Base-by-base conservation (phyloP, 2,888 invertebrate species). In the Leptura quadrifasciata region DNA sequence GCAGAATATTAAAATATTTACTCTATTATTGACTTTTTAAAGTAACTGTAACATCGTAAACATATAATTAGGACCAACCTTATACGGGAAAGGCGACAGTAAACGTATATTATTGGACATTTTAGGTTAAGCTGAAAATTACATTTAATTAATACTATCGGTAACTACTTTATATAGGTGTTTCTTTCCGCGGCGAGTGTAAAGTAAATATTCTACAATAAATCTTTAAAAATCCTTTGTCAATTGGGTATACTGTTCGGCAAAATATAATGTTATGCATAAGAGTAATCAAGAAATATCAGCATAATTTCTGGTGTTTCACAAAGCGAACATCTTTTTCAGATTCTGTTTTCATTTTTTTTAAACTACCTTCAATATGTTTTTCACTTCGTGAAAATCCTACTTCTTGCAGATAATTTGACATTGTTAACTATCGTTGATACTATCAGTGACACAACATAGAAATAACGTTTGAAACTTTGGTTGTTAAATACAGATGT, bases 21-120 rank as follows among this genome's bases (percentile, higher is more conserved):
- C n/a, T n/a, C 47, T n/a, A 47, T 47, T 47, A 47, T 47, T 47
- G 47, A 47, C n/a, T 47, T 47, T 47, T 47, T n/a, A 47, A 47
- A n/a, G 3, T 12, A 39, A 39, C n/a, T 47, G 27, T 31, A 47
- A n/a, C n/a, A 47, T 47, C 47, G 47, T 4, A 5, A 47, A 47
- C 47, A 4, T n/a, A 6, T 47, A 47, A 47, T 47, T 47, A 47
- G 12, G 47, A n/a, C 12, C n/a, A 15, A 47, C 47, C 47, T 47
- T 47, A n/a, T 47, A 47, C 15, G 39, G 39, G 39, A 39, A 47
- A 31, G 15, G 47, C 15, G 47, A n/a, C n/a, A 47, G n/a, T 47
- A 47, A 2, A 47, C 47, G 17, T 8, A 12, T 39, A 39, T 15
- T 39, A 10, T 2, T 47, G n/a, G 10, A 39, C 10, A 39, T 9